phyloP scores from a whole-genome alignment of 2,797 vertebrate species.

The Clarias platycephalus region DNA sequence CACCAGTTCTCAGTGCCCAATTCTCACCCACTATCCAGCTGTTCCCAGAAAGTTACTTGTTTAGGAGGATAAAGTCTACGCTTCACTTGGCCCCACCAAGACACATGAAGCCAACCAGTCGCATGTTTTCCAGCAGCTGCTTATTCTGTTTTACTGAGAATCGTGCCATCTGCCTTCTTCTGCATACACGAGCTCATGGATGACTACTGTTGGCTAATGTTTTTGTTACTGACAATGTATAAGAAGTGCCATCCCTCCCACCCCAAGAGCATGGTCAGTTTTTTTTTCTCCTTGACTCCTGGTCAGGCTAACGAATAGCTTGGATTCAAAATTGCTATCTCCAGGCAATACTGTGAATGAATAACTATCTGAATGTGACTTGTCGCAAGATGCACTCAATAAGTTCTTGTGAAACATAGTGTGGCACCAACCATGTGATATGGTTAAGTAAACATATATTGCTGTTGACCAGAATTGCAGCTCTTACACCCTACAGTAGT shows the following conservation, averaged over 20 bases:
- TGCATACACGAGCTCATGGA: neutral
- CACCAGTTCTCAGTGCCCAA: neutral
- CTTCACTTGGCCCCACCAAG: neutral
- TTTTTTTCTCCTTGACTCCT: neutral
- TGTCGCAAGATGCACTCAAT: neutral
- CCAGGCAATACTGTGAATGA: neutral
- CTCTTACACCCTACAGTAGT: slow-evolving; percentile 9
- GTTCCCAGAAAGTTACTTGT: neutral
- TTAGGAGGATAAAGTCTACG: neutral
- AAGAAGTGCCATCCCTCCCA: neutral
- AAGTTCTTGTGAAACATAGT: neutral
- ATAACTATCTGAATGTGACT: neutral
- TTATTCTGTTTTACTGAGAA: neutral
- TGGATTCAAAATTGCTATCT: neutral
- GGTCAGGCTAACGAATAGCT: neutral
- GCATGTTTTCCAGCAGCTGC: neutral
- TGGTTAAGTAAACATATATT: neutral
- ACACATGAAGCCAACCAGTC: neutral
- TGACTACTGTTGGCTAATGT: neutral
- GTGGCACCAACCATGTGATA: neutral
- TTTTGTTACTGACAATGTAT: neutral
- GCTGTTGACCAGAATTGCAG: slow-evolving; percentile 32
- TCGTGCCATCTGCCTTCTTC: neutral
- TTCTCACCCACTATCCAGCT: neutral
- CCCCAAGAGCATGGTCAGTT: neutral